These are phyloP conservation scores for Amphiprion clarkii DNA, from an alignment of 2,797 vertebrate species.

Conservation along the genomic window DNA sequence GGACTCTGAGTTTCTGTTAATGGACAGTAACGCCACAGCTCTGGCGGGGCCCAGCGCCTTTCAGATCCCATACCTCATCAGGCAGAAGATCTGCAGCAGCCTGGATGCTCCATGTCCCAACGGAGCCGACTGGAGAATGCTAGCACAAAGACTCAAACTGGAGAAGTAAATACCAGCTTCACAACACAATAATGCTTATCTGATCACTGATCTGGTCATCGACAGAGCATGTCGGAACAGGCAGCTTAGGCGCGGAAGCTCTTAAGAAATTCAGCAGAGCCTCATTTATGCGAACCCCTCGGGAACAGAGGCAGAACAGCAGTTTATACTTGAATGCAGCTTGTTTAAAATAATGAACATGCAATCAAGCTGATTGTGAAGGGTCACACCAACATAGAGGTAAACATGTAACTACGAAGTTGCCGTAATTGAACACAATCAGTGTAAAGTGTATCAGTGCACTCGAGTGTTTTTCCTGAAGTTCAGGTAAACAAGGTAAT, in stretches of 20 bases:
- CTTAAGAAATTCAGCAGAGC: conserved; percentile 19
- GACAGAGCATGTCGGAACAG: conserved; percentile 1
- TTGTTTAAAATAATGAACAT: conserved; percentile 39
- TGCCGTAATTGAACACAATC: conserved; percentile 23
- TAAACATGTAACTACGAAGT: conserved; percentile 7
- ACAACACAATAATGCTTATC: conserved; percentile 7
- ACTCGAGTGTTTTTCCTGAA: conserved; percentile 38
- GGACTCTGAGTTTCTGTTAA: conserved; percentile 91
- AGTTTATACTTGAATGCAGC: conserved; percentile 8
- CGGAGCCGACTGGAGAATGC: conserved; percentile 96
- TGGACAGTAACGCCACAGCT: conserved; percentile 92
- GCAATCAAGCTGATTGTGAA: conserved; percentile 16
- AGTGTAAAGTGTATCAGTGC: conserved; percentile 19
- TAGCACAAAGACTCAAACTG: conserved; percentile 98
- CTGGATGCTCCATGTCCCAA: conserved; percentile 94
- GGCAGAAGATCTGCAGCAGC: conserved; percentile 99
- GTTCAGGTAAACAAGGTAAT: conserved; percentile 70
- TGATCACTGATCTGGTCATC: conserved; percentile 30
- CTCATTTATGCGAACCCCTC: conserved; percentile 24
- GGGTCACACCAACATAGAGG: conserved; percentile 4
- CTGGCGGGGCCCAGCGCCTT: conserved; percentile 99
- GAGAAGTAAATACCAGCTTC: conserved; percentile 88
- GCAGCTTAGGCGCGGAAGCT: conserved; percentile 33
- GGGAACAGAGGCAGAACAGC: neutral
- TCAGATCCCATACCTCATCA: conserved; percentile 99